Percentiles rank a stretch among this genome's conserved stretches.
Conservation (phyloP, 2,888 invertebrate genomes). For the Callinectes sapidus region DNA sequence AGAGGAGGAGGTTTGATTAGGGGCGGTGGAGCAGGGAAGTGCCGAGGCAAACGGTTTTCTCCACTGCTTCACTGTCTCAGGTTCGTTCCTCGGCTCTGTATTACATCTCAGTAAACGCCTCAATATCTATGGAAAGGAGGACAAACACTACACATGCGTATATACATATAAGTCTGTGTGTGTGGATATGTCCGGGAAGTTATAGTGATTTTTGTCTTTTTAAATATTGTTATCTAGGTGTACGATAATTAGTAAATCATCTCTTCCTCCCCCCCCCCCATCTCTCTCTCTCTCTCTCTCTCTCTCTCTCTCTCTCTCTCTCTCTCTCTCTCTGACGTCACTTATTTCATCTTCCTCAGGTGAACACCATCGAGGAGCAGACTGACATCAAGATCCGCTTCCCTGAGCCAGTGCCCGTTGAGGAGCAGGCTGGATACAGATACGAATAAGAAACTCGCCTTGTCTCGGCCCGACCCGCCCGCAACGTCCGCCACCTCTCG, state of each 20-base stretch:
- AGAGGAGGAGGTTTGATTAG: neutral
- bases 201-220: neutral
- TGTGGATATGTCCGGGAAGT: neutral
- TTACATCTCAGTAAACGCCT: neutral
- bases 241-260: neutral
- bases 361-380: constrained; percentile 22
- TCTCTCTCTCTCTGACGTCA: neutral
- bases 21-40: neutral
- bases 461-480: neutral
- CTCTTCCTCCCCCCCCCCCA: too few relatives aligned
- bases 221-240: neutral
- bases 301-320: neutral
- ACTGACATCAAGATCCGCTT: constrained; percentile 36
- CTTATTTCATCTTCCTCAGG: constrained; percentile 14
- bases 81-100: neutral
- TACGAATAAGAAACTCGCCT: neutral
- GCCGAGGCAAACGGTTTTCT: too few relatives aligned
- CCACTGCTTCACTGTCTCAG: neutral
- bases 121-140: neutral
- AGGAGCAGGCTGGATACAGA: constrained; percentile 35
- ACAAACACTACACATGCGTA: neutral
- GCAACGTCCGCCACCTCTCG: neutral
- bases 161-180: neutral
- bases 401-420: constrained; percentile 18
- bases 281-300: neutral